phyloP scores from a whole-genome alignment of 2,888 invertebrate species.

The Clostera curtula region DNA sequence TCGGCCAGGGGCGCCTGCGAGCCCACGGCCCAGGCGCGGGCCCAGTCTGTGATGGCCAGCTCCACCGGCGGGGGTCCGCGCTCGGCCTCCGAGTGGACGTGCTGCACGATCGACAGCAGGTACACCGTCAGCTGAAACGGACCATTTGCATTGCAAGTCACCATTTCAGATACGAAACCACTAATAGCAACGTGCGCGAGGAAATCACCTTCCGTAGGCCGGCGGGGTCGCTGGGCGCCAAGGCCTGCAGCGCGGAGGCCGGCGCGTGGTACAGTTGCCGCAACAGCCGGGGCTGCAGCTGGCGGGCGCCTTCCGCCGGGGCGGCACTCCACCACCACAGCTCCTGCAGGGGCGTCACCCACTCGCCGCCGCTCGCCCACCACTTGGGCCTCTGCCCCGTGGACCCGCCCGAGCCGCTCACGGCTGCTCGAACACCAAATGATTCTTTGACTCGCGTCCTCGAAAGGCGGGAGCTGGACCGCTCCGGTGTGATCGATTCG shows the following conservation, averaged over 20 bases:
- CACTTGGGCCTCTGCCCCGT: slow-evolving; percentile 35
- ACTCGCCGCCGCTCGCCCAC: slow-evolving; percentile 44
- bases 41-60: slow-evolving; percentile 61
- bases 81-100: slow-evolving; percentile 40
- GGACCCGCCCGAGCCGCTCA: slow-evolving; percentile 28
- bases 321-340: slow-evolving; percentile 55
- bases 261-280: slow-evolving; percentile 51
- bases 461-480: too few relatives aligned
- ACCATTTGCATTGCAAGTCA: too few relatives aligned
- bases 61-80: slow-evolving; percentile 32
- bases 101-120: slow-evolving; percentile 46
- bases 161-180: background rate
- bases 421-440: slow-evolving; percentile 28
- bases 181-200: background rate
- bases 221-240: slow-evolving; percentile 45
- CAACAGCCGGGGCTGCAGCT: slow-evolving; percentile 45
- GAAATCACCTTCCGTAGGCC: slow-evolving; percentile 45
- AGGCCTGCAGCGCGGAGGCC: slow-evolving; percentile 36
- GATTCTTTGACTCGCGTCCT: too few relatives aligned
- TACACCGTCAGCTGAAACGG: slow-evolving; percentile 51
- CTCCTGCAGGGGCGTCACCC: slow-evolving; percentile 44
- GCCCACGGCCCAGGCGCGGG: slow-evolving; percentile 56
- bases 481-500: too few relatives aligned
- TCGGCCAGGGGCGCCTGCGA: slow-evolving; percentile 46
- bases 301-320: slow-evolving; percentile 34